A percentile compares a stretch with the other conserved stretches of the same genome.
Evolutionary conservation across 1,140 invertebrate genomes (phyloP).

Genomic region (Proctacanthus coquilletti): DNA sequence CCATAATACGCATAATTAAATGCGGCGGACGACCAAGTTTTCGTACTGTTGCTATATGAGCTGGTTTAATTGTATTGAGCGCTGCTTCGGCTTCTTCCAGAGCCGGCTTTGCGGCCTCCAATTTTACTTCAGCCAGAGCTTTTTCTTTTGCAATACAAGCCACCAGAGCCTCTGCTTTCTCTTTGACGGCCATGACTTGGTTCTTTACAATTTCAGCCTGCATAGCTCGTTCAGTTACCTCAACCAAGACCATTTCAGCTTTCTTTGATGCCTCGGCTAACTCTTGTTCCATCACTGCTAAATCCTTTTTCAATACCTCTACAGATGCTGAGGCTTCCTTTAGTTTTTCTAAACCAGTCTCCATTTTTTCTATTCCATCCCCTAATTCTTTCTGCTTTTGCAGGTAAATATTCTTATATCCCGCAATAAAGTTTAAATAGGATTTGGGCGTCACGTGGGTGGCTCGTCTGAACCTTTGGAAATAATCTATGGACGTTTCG

Average conservation of each 20-base stretch:
- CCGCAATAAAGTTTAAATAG: slow-evolving; percentile 87
- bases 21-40: slow-evolving; percentile 90
- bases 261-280: slow-evolving; percentile 74
- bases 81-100: slow-evolving; percentile 90
- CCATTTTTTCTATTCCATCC: slow-evolving; percentile 82
- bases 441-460: slow-evolving; percentile 96
- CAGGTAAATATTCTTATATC: slow-evolving; percentile 87
- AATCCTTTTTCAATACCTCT: slow-evolving; percentile 74
- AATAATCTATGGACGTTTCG: slow-evolving; percentile 76
- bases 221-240: slow-evolving; percentile 78
- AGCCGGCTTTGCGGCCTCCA: slow-evolving; percentile 74
- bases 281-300: slow-evolving; percentile 88
- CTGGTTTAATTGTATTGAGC: slow-evolving; percentile 90
- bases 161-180: slow-evolving; percentile 84
- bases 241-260: slow-evolving; percentile 71
- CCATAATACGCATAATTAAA: slow-evolving; percentile 97
- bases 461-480: slow-evolving; percentile 79
- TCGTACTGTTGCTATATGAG: slow-evolving; percentile 89
- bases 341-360: slow-evolving; percentile 81
- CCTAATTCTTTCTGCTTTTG: slow-evolving; percentile 77
- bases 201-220: slow-evolving; percentile 92
- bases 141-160: slow-evolving; percentile 84
- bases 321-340: slow-evolving; percentile 89
- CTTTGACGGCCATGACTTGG: slow-evolving; percentile 87
- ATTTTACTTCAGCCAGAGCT: slow-evolving; percentile 71